phyloP scores from a whole-genome alignment of 2,888 invertebrate species.

The Oasisia sp. region DNA sequence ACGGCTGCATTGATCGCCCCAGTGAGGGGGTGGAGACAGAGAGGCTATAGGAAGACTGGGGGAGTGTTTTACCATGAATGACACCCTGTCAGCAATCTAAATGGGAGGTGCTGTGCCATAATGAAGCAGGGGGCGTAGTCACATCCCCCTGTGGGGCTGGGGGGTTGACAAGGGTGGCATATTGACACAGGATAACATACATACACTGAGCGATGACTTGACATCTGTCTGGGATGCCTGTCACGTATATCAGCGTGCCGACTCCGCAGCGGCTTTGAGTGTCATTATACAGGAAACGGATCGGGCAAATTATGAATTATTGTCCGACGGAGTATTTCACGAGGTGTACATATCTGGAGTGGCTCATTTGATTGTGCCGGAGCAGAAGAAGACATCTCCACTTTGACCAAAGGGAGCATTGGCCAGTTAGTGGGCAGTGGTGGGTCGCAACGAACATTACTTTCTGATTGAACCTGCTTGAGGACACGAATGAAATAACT shows the following conservation, averaged over 20 bases:
- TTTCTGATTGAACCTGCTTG: not conserved
- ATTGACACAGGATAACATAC: not conserved
- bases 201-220: not conserved
- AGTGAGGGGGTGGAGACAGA: not conserved
- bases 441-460: not conserved
- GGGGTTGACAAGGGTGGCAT: not conserved
- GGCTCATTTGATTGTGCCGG: not conserved
- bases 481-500: not conserved
- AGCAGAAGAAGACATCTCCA: not conserved
- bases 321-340: not conserved
- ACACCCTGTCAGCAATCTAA: not conserved
- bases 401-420: not conserved
- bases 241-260: not conserved
- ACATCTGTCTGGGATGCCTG: not conserved
- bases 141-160: not conserved
- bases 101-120: not conserved
- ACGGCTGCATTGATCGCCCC: not conserved
- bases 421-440: not conserved
- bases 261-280: not conserved
- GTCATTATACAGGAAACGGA: not conserved
- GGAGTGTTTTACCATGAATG: not conserved
- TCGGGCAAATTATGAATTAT: conserved; percentile 6
- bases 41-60: not conserved
- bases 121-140: not conserved
- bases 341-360: conserved; percentile 13